Conservation (phyloP, 2,797 vertebrate genomes). For the Myiothlypis chrysogaster region DNA sequence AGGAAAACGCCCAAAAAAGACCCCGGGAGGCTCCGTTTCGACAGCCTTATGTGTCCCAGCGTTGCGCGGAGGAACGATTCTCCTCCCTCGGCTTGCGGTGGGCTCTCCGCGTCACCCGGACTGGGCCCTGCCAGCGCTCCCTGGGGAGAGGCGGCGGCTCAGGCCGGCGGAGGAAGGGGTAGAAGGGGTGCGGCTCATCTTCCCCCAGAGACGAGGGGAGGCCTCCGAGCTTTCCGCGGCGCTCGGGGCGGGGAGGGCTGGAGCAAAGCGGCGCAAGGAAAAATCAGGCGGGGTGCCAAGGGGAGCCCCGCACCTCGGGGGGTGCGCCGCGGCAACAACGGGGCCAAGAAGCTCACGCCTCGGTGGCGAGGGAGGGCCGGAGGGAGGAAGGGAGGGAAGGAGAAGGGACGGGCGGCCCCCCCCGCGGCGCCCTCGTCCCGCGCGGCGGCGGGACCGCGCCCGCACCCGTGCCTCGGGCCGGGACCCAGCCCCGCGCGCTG, state of each 20-base stretch:
- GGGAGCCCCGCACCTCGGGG: slow-evolving; percentile 3
- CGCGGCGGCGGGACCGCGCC: background rate
- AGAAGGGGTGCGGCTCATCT: background rate
- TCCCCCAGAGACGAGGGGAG: background rate
- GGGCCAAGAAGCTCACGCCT: slow-evolving; percentile 53
- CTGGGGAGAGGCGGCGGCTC: background rate
- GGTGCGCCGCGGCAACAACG: slow-evolving; percentile 62
- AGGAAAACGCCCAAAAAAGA: background rate
- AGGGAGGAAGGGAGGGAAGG: background rate
- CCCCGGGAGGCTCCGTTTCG: background rate
- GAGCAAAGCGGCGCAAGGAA: background rate
- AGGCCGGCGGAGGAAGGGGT: background rate
- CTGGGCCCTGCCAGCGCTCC: background rate
- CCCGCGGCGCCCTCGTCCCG: background rate
- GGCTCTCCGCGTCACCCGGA: background rate
- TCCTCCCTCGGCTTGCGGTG: background rate
- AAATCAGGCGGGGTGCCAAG: background rate
- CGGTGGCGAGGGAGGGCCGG: slow-evolving; percentile 23
- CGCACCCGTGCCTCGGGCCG: background rate
- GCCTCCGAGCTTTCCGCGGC: background rate
- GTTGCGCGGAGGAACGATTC: background rate
- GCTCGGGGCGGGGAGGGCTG: background rate
- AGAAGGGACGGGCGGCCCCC: background rate
- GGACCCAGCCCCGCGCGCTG: slow-evolving; percentile 57
- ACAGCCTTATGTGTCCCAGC: background rate